Percentiles rank a stretch among this genome's conserved stretches.
phyloP scores from a whole-genome alignment of 2,797 vertebrate species.

The Apodemus agrarius region DNA sequence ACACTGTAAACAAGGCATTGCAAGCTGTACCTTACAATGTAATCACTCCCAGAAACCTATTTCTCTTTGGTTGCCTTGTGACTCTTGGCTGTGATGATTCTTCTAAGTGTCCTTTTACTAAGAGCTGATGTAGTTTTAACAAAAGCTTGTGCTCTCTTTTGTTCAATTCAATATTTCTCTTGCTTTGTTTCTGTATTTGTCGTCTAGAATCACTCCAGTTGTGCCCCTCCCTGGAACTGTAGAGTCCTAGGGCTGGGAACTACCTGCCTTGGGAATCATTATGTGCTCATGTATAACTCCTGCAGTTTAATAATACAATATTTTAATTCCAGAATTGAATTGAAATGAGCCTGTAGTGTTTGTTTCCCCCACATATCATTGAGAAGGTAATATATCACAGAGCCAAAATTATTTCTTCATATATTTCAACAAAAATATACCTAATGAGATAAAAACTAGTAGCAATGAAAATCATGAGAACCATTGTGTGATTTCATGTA shows the following conservation, averaged over 20 bases:
- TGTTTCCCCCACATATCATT: neutral
- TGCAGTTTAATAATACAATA: neutral
- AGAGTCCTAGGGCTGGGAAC: neutral
- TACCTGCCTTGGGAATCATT: too few relatives aligned
- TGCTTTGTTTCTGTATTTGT: neutral
- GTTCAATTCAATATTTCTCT: neutral
- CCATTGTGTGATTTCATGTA: too few relatives aligned
- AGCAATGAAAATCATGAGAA: neutral
- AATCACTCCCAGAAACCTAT: neutral
- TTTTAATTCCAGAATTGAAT: neutral
- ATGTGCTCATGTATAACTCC: neutral
- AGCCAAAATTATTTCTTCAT: neutral
- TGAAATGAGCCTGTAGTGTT: neutral
- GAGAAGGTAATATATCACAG: neutral
- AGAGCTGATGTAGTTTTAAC: neutral
- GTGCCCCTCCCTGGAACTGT: neutral
- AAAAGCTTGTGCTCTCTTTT: neutral
- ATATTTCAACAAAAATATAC: neutral
- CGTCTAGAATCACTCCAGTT: neutral
- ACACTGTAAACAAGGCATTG: neutral
- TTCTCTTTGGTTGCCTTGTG: neutral
- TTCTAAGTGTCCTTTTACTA: neutral
- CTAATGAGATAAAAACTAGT: neutral
- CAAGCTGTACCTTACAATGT: neutral
- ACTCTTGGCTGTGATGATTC: neutral